phyloP scores from a whole-genome alignment of 1,140 invertebrate species.

The Manduca sexta region DNA sequence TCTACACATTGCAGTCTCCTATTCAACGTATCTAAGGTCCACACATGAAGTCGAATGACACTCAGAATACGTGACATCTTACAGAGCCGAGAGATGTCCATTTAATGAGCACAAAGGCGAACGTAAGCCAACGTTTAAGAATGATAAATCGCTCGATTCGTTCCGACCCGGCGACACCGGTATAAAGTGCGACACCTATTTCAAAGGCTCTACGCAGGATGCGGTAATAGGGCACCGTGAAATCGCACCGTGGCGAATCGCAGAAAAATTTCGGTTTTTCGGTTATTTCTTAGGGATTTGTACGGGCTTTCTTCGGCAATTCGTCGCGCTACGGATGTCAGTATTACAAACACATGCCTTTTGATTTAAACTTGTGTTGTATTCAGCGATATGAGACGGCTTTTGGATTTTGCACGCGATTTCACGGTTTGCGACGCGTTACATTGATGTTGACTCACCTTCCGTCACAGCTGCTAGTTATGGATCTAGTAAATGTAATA shows the following conservation, averaged over 20 bases:
- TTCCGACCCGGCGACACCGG: constrained; percentile 49
- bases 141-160: constrained; percentile 70
- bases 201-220: constrained; percentile 27
- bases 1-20: too few species aligned
- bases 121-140: constrained; percentile 54
- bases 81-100: constrained; percentile 53
- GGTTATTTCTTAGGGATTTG: constrained; percentile 72
- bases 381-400: constrained; percentile 54
- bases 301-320: constrained; percentile 69
- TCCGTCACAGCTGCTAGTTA: constrained; percentile 69
- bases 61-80: constrained; percentile 55
- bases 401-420: constrained; percentile 66
- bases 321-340: constrained; percentile 65
- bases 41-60: constrained; percentile 19
- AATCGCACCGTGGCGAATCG: constrained; percentile 64
- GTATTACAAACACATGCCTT: constrained; percentile 66
- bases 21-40: constrained; percentile 1
- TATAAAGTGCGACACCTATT: constrained; percentile 48
- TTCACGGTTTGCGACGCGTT: constrained; percentile 61
- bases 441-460: constrained; percentile 71
- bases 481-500: constrained; percentile 30
- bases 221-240: constrained; percentile 60
- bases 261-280: constrained; percentile 73
- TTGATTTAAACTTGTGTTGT: constrained; percentile 49
- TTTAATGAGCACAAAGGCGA: constrained; percentile 38